phyloP scores from a whole-genome alignment of 2,797 vertebrate genomes.

The Diplodus puntazzo region DNA sequence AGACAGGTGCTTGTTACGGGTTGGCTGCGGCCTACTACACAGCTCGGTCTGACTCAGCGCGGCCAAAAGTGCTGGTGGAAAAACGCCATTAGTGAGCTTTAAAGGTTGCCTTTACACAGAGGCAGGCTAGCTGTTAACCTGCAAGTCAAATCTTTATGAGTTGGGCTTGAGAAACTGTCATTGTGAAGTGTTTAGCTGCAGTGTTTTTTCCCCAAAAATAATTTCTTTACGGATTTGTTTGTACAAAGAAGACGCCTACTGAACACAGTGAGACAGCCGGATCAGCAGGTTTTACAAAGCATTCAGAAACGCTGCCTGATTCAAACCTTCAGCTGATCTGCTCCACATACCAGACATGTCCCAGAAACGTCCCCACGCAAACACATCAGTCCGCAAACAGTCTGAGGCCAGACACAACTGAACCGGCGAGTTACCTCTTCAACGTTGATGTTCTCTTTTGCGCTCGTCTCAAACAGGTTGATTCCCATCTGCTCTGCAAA shows the following conservation, averaged over 20 bases:
- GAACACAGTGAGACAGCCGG: not conserved
- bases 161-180: too few relatives aligned
- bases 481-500: slow-evolving; percentile 99
- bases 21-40: too few relatives aligned
- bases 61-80: too few relatives aligned
- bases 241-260: not conserved
- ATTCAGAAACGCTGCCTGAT: not conserved
- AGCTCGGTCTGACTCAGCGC: too few relatives aligned
- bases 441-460: slow-evolving; percentile 98
- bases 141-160: too few relatives aligned
- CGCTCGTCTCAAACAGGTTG: slow-evolving; percentile 98
- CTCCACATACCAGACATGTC: slow-evolving; percentile 30
- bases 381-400: not conserved
- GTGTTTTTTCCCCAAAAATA: too few relatives aligned
- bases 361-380: not conserved
- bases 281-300: not conserved
- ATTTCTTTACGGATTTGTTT: not conserved
- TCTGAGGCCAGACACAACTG: not conserved
- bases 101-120: too few relatives aligned
- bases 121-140: too few relatives aligned
- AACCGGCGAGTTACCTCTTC: slow-evolving; percentile 90
- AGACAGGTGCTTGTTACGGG: too few relatives aligned
- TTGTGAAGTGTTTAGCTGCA: too few relatives aligned
- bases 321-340: not conserved
- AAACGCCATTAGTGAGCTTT: too few relatives aligned